Conservation (phyloP, 2,113 vertebrate species). For the Hippocampus barbouri region DNA sequence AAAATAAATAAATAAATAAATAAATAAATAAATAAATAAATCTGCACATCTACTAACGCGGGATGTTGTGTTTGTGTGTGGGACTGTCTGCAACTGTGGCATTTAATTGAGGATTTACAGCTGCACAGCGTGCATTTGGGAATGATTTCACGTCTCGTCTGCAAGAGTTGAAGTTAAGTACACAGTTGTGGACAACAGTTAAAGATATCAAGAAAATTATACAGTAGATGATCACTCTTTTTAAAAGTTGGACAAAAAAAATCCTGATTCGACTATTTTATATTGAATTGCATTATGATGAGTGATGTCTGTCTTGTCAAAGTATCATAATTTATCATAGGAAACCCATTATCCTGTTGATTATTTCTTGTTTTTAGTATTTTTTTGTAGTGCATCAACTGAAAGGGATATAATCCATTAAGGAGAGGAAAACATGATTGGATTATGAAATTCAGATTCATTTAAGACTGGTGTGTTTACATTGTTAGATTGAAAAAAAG, state of each 20-base stretch:
- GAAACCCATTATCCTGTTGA: background rate
- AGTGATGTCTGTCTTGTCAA: background rate
- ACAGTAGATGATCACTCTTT: background rate
- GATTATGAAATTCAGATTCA: too few species aligned
- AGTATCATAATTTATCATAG: background rate
- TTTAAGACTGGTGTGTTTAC: too few species aligned
- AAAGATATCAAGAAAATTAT: background rate
- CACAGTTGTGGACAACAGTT: background rate
- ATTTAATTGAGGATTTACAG: background rate
- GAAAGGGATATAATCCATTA: too few species aligned
- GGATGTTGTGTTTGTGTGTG: constrained; percentile 1
- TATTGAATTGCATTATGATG: background rate
- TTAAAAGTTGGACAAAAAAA: background rate
- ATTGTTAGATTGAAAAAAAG: too few species aligned
- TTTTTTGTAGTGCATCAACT: background rate
- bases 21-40: background rate
- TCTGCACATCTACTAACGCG: background rate
- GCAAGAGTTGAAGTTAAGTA: background rate
- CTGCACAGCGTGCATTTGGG: background rate
- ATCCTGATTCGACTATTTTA: background rate
- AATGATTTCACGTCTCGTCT: background rate
- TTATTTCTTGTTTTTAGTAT: background rate
- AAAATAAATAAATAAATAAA: background rate
- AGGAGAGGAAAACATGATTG: too few species aligned
- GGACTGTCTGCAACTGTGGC: background rate